Base-by-base conservation (phyloP, 2,113 vertebrate species). In the Sclerurus mexicanus region DNA sequence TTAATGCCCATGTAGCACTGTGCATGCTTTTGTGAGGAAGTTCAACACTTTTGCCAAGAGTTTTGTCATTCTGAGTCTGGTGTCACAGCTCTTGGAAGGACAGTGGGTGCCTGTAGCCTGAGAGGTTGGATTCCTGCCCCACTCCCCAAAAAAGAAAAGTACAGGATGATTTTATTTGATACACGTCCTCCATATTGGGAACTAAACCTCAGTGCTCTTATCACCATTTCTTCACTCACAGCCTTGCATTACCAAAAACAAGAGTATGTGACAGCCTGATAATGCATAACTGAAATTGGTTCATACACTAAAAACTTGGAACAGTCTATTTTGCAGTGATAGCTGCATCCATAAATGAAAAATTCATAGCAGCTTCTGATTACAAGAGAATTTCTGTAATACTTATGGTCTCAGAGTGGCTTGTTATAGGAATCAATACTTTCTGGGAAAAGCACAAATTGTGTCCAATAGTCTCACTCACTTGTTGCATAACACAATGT, bases 381-480 rank as follows among this genome's bases (percentile, higher is more conserved):
- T 66, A 55, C 5, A n/a, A 49, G 19, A 68, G 6, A 35, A 44
- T 66, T 86, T 73, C 42, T 79, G 12, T 69, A 72, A 44, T 47
- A n/a, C 16, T 59, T 66, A 50, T 8, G 17, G 20, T 88, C 31
- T 84, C 49, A 40, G 30, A 68, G 46, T 44, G 28, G 27, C n/a
- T 88, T 69, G 24, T 86, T 92, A 73, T 3, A 60, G 44, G 39
- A 90, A 85, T 95, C 79, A 52, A 23, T 95, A 74, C 18, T 33
- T 92, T 88, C 80, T 72, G 58, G 75, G 82, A 93, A 92, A 95
- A 49, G 21, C 23, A 75, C 9, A 49, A 67, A 55, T 58, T 71
- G 15, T 39, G 39, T 39, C 73, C 37, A 74, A 59, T 33, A 62
- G 49, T 37, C 25, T 81, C 84, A 89, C 59, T 73, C 40, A 74